A percentile compares a stretch with the other conserved stretches of the same genome.
Conservation (phyloP, 2,113 vertebrate species). For the Dinomys branickii region DNA sequence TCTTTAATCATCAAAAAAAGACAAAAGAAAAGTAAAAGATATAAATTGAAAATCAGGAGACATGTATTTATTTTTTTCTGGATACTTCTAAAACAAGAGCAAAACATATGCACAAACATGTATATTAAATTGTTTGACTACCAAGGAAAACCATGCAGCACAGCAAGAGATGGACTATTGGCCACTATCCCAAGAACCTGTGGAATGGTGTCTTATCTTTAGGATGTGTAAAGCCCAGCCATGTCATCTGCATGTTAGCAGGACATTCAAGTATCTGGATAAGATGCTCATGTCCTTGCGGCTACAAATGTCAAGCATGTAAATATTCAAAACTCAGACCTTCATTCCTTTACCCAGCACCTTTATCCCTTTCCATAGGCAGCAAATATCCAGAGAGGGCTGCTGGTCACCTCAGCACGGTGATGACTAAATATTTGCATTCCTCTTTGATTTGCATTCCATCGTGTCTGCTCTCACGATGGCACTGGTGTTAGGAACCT, state of each 20-base stretch:
- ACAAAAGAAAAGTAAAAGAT: not conserved
- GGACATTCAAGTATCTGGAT: not conserved
- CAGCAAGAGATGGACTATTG: not conserved
- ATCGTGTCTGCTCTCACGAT: not conserved
- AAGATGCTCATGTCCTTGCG: not conserved
- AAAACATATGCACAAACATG: not conserved
- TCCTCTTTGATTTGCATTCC: too few relatives aligned
- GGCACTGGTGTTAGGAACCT: not conserved
- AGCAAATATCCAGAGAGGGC: not conserved
- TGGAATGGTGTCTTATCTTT: not conserved
- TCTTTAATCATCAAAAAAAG: conserved; percentile 3
- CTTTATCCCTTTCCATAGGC: not conserved
- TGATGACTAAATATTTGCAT: not conserved
- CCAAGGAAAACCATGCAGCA: not conserved
- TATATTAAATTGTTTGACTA: conserved; percentile 7
- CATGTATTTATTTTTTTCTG: not conserved
- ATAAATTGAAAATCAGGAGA: not conserved
- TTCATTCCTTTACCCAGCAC: not conserved
- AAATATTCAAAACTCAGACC: not conserved
- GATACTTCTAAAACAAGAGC: not conserved
- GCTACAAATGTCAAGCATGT: not conserved
- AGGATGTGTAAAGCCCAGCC: not conserved
- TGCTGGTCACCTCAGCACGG: not conserved
- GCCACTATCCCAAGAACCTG: not conserved
- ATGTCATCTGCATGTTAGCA: not conserved